phyloP scores from a whole-genome alignment of 2,888 invertebrate genomes.

The Mythimna vitellina region DNA sequence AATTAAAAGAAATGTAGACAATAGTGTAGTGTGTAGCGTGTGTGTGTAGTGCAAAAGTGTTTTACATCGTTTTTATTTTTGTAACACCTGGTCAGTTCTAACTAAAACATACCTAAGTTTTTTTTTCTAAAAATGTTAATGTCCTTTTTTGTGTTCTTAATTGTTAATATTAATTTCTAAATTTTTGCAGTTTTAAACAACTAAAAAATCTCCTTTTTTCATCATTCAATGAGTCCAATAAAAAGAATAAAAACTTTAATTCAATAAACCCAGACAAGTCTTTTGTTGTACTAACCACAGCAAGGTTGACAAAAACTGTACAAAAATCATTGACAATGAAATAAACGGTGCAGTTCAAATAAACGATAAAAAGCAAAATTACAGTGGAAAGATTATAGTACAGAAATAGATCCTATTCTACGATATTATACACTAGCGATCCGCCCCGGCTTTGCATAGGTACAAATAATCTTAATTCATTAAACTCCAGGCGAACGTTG shows the following conservation, averaged over 20 bases:
- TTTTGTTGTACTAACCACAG: slow-evolving; percentile 39
- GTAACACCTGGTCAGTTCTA: background rate
- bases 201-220: slow-evolving; percentile 21
- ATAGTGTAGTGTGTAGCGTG: no score
- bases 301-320: slow-evolving; percentile 33
- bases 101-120: no score
- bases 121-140: no score
- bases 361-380: slow-evolving; percentile 4
- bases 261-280: slow-evolving; percentile 22
- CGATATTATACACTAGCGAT: background rate
- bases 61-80: background rate
- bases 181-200: background rate
- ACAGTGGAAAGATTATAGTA: background rate
- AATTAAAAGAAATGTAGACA: no score
- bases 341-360: slow-evolving; percentile 20
- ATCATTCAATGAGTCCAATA: background rate
- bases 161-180: background rate
- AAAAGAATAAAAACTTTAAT: slow-evolving; percentile 7
- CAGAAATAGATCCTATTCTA: slow-evolving; percentile 18
- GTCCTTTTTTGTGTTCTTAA: no score
- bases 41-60: no score
- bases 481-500: no score
- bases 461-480: no score
- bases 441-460: no score
- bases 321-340: slow-evolving; percentile 31